These are phyloP conservation scores for Philaethria dido DNA, from an alignment of 2,888 invertebrate species.

Conservation along the genomic window DNA sequence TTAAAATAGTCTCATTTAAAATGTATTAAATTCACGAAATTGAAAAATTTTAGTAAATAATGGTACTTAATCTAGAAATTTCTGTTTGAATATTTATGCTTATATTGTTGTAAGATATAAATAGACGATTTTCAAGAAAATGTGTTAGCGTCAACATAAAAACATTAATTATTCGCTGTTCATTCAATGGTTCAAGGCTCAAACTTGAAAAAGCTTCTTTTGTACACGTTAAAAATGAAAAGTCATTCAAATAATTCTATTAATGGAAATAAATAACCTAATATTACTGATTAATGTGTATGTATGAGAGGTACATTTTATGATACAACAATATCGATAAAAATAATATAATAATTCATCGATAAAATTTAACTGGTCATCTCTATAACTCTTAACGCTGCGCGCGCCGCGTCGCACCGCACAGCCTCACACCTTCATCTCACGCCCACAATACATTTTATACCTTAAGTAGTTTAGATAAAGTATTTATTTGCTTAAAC, in stretches of 20 bases:
- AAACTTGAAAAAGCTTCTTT: background rate
- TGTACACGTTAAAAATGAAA: too few species aligned
- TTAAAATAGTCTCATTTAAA: too few species aligned
- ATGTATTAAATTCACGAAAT: too few species aligned
- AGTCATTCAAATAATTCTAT: too few species aligned
- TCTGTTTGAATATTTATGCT: too few species aligned
- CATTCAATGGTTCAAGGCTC: background rate
- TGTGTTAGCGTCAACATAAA: background rate
- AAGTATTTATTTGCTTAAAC: constrained; percentile 43
- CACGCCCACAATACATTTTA: constrained; percentile 49
- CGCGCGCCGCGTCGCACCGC: constrained; percentile 72
- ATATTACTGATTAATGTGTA: too few species aligned
- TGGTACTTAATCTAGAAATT: too few species aligned
- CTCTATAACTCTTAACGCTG: constrained; percentile 63
- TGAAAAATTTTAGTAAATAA: too few species aligned
- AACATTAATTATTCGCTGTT: background rate
- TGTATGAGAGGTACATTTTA: too few species aligned
- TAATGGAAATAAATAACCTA: too few species aligned
- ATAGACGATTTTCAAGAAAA: background rate
- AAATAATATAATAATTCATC: constrained; percentile 31
- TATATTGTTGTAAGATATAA: background rate
- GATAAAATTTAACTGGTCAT: constrained; percentile 46
- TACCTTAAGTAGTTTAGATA: constrained; percentile 47
- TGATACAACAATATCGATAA: background rate
- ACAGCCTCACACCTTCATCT: constrained; percentile 63